phyloP scores from a whole-genome alignment of 2,113 vertebrate genomes.

The Abramis brama region DNA sequence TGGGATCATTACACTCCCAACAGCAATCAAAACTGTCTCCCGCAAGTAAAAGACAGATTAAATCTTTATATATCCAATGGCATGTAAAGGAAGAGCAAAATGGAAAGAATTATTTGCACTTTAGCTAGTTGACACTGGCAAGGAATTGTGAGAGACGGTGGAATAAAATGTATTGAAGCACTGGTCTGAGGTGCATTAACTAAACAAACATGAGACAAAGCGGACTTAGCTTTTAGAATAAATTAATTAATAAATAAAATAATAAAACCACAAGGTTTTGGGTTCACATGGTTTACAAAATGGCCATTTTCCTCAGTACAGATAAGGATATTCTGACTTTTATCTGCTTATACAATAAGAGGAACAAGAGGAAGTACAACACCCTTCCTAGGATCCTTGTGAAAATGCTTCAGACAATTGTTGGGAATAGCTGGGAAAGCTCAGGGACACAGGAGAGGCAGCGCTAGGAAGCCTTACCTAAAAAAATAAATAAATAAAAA shows the following conservation, averaged over 20 bases:
- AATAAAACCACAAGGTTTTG: background rate
- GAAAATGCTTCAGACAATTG: slow-evolving; percentile 64
- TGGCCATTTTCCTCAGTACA: slow-evolving; percentile 45
- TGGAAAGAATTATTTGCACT: background rate
- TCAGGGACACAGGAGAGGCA: slow-evolving; percentile 49
- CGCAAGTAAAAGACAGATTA: slow-evolving; percentile 62
- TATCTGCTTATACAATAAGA: slow-evolving; percentile 43
- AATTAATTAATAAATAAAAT: background rate
- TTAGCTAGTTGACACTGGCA: background rate
- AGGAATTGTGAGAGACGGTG: background rate
- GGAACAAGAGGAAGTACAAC: slow-evolving; percentile 42
- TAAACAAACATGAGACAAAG: background rate
- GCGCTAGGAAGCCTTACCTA: background rate
- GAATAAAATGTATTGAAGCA: background rate
- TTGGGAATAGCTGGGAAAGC: slow-evolving; percentile 37
- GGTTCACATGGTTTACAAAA: background rate
- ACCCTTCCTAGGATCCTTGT: slow-evolving; percentile 53
- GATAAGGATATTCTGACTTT: slow-evolving; percentile 39
- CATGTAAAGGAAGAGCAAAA: slow-evolving; percentile 54
- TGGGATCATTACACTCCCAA: slow-evolving; percentile 69
- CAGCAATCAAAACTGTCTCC: slow-evolving; percentile 62
- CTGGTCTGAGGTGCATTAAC: background rate
- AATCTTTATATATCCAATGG: slow-evolving; percentile 62
- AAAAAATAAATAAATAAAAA: background rate
- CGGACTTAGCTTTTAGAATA: background rate